Base-by-base conservation (phyloP, 2,113 vertebrate genomes). In the Hymenochirus boettgeri region DNA sequence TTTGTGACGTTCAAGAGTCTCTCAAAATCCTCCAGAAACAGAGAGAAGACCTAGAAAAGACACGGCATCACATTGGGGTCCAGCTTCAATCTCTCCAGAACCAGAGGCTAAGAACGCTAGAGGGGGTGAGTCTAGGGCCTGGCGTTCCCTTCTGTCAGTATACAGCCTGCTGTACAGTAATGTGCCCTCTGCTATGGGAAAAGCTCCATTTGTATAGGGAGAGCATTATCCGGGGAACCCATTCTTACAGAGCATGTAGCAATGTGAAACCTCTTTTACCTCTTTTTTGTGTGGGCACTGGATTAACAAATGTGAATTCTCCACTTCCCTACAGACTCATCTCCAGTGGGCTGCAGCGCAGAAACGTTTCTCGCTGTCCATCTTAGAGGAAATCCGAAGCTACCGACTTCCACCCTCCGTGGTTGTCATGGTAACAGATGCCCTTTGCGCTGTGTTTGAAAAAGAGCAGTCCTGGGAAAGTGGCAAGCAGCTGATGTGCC, bases 371-470 rank as follows among this genome's bases (percentile, higher is more conserved):
- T 70, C 65, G n/a, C 57, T 78, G 6, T 57, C 72, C 11, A 89
- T 92, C 57, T 61, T 94, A n/a, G 89, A 92, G 53, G 92, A 95
- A 71, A 75, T 94, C 9, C 81, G 87, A 1, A 86, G 80, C 66
- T 95, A 95, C 75, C 85, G 90, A 54, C 76, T 76, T 5, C 93
- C 92, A 1, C 92, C 91, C 1, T 76, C 80, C 2, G 74, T 83
- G 3, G 86, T 95, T 37, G 77, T 91, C 50, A 70, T 33, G 22
- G 77, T 93, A 67, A 83, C 90, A 2, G 69, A 95, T 27, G 74
- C 83, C 3, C 56, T 94, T 29, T 94, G 92, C 70, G 42, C 83
- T 58, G 75, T 93, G 33, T 93, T 94, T 55, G 72, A 80, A 21
- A 71, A 26, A 35, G 82, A 89, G 8, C 57, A 63, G 0, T 88